Evolutionary conservation across 2,888 invertebrate species (phyloP), one percentile per base, ranked within the genome.

Genomic region (Harmothoe impar): DNA sequence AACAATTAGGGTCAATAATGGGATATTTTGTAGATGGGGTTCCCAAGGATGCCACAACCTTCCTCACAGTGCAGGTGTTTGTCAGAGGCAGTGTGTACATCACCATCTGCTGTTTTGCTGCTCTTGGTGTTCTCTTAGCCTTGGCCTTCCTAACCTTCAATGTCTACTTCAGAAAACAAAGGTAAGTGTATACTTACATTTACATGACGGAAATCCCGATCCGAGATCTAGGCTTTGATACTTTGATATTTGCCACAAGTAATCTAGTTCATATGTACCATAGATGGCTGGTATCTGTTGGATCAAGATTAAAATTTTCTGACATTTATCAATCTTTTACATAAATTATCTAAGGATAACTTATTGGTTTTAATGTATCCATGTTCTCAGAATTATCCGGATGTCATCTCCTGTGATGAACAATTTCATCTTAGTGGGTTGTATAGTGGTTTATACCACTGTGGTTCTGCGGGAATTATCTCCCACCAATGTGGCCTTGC

Each of bases 371-470:
- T 25, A 25, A 25, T 62, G n/a, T 17, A 62, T 62, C 5, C 25
- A 10, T 77, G n/a, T 77, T 5, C 31, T 17, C 88, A 92, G 92
- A 56, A 77, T 90, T 23, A 91, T 92, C 33, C 92, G 91, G 78
- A 91, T 92, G 92, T 92, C 92, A 1, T 92, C 92, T 23, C 92
- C 92, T 0, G 90, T 89, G 7, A 89, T 92, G 35, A 92, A 92
- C 90, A 92, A 92, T 89, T 54, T 92, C 0, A 91, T 92, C 20
- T 91, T 92, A 0, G 25, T 92, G 33, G 92, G 92, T 12, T 89
- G 89, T 35, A 89, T 89, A 17, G 68, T 89, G 31, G 89, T 56
- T 20, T 89, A 89, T 51, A 15, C 35, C 31, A 62, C 68, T 68
- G 62, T 89, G 33, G 62, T 89, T 68, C 31, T 89, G 1, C 68